phyloP scores from a whole-genome alignment of 2,888 invertebrate genomes.

The Cephus pulcher region DNA sequence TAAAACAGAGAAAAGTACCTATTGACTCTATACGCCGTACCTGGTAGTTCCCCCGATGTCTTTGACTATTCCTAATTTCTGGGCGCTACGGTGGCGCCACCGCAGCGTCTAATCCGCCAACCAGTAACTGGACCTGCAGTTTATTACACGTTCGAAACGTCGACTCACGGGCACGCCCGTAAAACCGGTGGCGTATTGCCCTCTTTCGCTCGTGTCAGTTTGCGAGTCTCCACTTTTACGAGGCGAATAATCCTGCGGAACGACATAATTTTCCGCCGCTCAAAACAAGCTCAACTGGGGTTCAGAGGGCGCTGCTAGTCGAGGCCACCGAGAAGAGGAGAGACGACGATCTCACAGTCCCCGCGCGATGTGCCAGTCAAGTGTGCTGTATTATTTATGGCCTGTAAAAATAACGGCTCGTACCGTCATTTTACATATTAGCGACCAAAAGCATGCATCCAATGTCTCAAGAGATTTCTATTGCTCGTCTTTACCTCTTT shows the following conservation, averaged over 20 bases:
- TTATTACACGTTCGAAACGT: background rate
- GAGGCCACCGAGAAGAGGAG: background rate
- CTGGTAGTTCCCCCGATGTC: background rate
- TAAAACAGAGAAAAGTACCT: too few relatives aligned
- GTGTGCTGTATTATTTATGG: conserved; percentile 4
- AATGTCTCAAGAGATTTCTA: background rate
- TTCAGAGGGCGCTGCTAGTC: background rate
- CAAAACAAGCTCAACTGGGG: background rate
- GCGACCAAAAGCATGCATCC: background rate
- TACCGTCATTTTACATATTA: background rate
- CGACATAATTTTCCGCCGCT: background rate
- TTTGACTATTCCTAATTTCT: background rate
- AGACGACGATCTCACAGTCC: background rate
- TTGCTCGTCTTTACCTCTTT: background rate
- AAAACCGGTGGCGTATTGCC: background rate
- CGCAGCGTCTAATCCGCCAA: background rate
- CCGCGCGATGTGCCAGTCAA: background rate
- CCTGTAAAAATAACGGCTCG: conserved; percentile 1
- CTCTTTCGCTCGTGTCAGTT: background rate
- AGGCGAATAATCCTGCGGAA: conserved; percentile 7
- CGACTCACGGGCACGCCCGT: background rate
- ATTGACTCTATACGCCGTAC: background rate
- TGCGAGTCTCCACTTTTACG: conserved; percentile 1
- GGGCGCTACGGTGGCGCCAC: background rate
- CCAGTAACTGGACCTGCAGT: background rate